Evolutionary conservation across 2,797 vertebrate species (phyloP).

Genomic region (Fratercula arctica): DNA sequence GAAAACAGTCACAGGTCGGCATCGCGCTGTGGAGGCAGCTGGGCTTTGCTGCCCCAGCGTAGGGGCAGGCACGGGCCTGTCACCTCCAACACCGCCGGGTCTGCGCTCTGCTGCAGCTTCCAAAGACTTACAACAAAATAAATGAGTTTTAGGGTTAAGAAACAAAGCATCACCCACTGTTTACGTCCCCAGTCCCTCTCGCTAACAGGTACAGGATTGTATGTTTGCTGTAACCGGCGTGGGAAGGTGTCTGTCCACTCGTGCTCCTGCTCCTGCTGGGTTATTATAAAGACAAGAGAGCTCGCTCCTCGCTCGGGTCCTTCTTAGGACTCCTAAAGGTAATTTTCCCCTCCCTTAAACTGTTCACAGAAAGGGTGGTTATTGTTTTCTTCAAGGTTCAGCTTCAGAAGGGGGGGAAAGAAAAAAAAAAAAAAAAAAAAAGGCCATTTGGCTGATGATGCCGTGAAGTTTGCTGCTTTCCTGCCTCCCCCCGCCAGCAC

Average conservation of each 20-base stretch:
- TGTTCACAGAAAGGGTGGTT: background rate
- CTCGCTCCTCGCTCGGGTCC: background rate
- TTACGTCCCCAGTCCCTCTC: background rate
- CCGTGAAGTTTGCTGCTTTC: background rate
- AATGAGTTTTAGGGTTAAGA: background rate
- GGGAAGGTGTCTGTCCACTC: background rate
- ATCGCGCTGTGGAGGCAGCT: background rate
- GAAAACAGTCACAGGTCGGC: background rate
- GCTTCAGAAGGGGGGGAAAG: background rate
- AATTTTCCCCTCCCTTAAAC: background rate
- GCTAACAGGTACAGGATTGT: background rate
- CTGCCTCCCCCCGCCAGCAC: background rate
- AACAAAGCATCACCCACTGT: background rate
- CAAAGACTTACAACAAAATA: background rate
- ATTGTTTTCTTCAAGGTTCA: background rate
- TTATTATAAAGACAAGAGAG: background rate
- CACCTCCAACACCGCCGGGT: background rate
- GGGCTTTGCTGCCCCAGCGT: background rate
- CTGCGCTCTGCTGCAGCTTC: background rate
- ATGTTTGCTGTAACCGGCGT: background rate
- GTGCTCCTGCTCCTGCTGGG: background rate
- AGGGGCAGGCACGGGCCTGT: background rate
- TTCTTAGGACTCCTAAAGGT: background rate
- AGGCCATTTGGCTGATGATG: background rate
- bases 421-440: background rate